Evolutionary conservation across 2,797 vertebrate genomes (phyloP), one percentile per base, ranked within the genome.

Genomic region (Crocidura indochinensis): DNA sequence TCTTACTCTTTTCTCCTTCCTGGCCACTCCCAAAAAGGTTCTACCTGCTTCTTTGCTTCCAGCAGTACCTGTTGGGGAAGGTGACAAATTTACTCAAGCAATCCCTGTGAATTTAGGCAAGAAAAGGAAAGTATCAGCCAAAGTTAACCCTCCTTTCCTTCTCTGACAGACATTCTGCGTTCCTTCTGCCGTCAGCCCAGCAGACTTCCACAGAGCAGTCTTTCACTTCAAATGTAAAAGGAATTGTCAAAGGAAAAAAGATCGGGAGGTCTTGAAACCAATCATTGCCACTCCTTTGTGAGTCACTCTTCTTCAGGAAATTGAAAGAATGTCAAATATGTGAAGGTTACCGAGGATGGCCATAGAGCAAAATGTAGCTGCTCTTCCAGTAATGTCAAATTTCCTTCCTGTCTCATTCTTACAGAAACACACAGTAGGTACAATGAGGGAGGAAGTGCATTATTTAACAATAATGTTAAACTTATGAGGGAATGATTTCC

Each of bases 281-380:
- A 29, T 69, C 73, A 80, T 84, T 74, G 31, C 15, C 71, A 19
- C 56, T 80, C 17, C 80, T 73, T 84, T 47, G 62, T 91, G 89
- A 92, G 69, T 96, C 92, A 95, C 60, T 86, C 75, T 90, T 90
- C 86, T 95, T 94, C 62, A 87, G 88, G 94, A 94, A 90, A 91
- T 77, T 47, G 22, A 84, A 96, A 77, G 85, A 93, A 95, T 95
- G 90, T 80, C 85, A 95, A 91, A 29, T 90, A 95, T 94, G 94
- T 71, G 26, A 87, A 69, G 68, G 85, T 87, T 90, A 71, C 71
- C 80, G 85, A 85, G 53, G 68, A 88, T 93, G 78, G 51, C 65
- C 65, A 8, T 0, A 26, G 78, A 95, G 27, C 62, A 84, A 62
- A 92, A 69, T 64, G 72, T 64, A 76, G 79, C 87, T 20, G 56